Base-by-base conservation (phyloP, 2,888 invertebrate species). In the Acheta domesticus region DNA sequence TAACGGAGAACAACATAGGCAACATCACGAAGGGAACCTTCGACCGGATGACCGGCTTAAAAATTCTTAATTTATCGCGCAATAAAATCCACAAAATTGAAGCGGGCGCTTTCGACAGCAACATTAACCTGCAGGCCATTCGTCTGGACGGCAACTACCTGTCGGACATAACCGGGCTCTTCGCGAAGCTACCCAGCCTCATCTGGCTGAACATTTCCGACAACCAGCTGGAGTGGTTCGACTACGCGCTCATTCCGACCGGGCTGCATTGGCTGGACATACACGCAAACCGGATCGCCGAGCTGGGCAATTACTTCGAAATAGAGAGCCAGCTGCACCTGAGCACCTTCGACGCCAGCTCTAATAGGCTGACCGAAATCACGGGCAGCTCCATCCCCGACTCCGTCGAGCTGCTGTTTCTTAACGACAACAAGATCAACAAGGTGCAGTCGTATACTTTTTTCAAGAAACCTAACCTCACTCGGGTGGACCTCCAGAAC, bases 131-230 rank as follows among this genome's bases (percentile, higher is more conserved):
- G 81, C 93, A 94, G 86, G 94, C 94, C 76, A 92, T 96, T 84
- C 89, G 95, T 83, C 87, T 96, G 78, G 95, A 96, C 87, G 93
- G 93, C 82, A 96, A 96, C 89, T 92, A 92, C 86, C 88, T 95
- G 84, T 91, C 91, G 81, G 93, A 94, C 85, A 94, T 95, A 83
- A 91, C 91, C 83, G 93, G 92, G 81, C 89, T 95, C 83, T 95
- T 95, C 86, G 91, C 92, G 50, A 93, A 94, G 87, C 88, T 95
- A 83, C 93, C 94, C 78, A 93, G 93, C 87, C 90, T 95, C 83
- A 92, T 94, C 83, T 94, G 94, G 94, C 89, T 96, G 81, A 95
- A 95, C 86, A 94, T 95, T 85, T 95, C 94, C 84, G 94, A 94
- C 87, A 96, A 96, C 88, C 91, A 92, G 85, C 89, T 96, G 83